phyloP scores from a whole-genome alignment of 2,888 invertebrate genomes.

The Limnephilus marmoratus region DNA sequence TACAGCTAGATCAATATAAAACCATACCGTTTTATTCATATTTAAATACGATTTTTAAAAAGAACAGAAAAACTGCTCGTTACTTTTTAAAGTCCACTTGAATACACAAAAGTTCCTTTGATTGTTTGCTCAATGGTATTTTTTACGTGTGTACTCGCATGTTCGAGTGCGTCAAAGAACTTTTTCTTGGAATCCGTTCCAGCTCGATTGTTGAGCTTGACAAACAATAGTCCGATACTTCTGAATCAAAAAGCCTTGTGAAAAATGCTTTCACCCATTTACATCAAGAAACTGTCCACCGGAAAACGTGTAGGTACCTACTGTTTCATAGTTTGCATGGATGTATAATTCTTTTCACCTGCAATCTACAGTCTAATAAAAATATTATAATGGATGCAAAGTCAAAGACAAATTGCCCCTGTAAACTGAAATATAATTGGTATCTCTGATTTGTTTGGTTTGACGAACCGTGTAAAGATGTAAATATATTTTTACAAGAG shows the following conservation, averaged over 20 bases:
- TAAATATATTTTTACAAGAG: too few relatives aligned
- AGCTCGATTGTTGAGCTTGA: background rate
- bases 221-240: background rate
- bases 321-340: background rate
- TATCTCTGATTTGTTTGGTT: background rate
- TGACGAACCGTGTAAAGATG: background rate
- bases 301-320: background rate
- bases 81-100: background rate
- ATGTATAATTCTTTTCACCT: background rate
- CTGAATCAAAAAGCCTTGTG: background rate
- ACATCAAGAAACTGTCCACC: background rate
- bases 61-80: background rate
- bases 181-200: background rate
- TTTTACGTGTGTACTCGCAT: background rate
- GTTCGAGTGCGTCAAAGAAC: background rate
- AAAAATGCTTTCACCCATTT: background rate
- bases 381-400: background rate
- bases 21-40: too few relatives aligned
- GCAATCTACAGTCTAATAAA: background rate
- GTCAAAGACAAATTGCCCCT: background rate
- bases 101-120: background rate
- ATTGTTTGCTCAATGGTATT: background rate
- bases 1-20: background rate
- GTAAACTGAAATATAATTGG: background rate
- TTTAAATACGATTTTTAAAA: background rate